Percentiles rank a stretch among this genome's conserved stretches.
These are phyloP conservation scores for Petroica traversi DNA, from an alignment of 2,113 vertebrate species.

Conservation along the genomic window DNA sequence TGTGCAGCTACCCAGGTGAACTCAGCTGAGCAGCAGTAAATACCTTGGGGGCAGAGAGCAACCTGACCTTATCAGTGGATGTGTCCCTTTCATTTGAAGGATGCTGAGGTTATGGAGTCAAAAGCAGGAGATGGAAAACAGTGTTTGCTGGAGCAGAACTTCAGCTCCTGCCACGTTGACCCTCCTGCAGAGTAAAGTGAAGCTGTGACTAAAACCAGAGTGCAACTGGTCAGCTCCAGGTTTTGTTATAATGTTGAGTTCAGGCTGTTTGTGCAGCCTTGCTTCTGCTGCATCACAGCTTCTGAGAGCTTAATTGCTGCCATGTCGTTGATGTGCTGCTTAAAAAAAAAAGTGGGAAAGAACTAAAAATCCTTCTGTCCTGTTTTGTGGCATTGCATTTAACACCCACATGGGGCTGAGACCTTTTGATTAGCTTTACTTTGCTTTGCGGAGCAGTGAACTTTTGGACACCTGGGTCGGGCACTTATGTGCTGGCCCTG, in stretches of 20 bases:
- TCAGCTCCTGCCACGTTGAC: rapidly evolving
- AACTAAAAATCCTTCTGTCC: background rate
- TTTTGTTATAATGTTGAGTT: background rate
- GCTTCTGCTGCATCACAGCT: background rate
- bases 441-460: background rate
- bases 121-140: background rate
- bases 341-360: background rate
- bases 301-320: background rate
- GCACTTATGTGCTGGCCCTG: rapidly evolving
- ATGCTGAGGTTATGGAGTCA: background rate
- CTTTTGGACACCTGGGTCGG: background rate
- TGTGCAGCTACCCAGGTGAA: background rate
- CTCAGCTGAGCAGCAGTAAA: background rate
- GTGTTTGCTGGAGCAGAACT: background rate
- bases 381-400: background rate
- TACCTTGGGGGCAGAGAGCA: background rate
- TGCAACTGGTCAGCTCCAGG: background rate
- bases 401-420: rapidly evolving
- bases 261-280: background rate
- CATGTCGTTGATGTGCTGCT: background rate
- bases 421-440: background rate
- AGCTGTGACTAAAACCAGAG: background rate
- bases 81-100: background rate
- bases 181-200: background rate
- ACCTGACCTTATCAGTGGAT: background rate